phyloP scores from a whole-genome alignment of 1,140 invertebrate species.

The Drosophila paulistorum region DNA sequence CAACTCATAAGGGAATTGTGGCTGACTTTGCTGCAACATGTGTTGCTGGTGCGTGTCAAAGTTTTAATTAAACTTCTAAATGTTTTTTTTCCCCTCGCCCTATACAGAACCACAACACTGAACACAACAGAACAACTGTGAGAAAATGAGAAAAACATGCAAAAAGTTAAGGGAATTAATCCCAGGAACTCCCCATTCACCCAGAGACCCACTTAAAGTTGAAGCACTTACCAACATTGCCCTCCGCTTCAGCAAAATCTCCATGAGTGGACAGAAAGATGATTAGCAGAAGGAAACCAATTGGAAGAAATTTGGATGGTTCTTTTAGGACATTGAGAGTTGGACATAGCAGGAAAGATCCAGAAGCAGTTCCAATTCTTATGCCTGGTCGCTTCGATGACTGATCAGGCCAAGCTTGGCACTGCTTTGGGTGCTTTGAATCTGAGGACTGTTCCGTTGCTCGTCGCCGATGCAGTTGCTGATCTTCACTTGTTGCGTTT shows the following conservation, averaged over 20 bases:
- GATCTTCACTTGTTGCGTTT: constrained; percentile 52
- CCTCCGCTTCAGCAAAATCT: constrained; percentile 71
- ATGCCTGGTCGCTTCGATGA: constrained; percentile 30
- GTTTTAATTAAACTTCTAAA: constrained; percentile 77
- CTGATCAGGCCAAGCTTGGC: constrained; percentile 36
- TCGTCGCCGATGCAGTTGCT: constrained; percentile 43
- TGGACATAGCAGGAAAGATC: constrained; percentile 47
- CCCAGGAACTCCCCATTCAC: not conserved
- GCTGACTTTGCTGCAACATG: constrained; percentile 21
- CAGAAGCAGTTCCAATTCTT: constrained; percentile 10
- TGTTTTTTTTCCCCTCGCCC: constrained; percentile 47
- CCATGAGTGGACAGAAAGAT: constrained; percentile 63
- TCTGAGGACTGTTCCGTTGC: constrained; percentile 20
- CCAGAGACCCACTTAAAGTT: not conserved
- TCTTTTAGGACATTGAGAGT: constrained; percentile 54
- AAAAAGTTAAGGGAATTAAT: constrained; percentile 32
- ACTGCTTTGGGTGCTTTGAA: constrained; percentile 22
- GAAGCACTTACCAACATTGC: constrained; percentile 75
- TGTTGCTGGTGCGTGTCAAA: constrained; percentile 55
- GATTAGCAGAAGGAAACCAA: constrained; percentile 58
- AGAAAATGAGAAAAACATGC: constrained; percentile 27
- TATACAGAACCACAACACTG: constrained; percentile 20
- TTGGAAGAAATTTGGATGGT: constrained; percentile 56
- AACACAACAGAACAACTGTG: not conserved
- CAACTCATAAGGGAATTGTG: constrained; percentile 10